Percentiles rank a stretch among this genome's conserved stretches.
These are phyloP conservation scores for Pygmarrhopalites habei DNA, from an alignment of 1,140 invertebrate species.

Conservation along the genomic window DNA sequence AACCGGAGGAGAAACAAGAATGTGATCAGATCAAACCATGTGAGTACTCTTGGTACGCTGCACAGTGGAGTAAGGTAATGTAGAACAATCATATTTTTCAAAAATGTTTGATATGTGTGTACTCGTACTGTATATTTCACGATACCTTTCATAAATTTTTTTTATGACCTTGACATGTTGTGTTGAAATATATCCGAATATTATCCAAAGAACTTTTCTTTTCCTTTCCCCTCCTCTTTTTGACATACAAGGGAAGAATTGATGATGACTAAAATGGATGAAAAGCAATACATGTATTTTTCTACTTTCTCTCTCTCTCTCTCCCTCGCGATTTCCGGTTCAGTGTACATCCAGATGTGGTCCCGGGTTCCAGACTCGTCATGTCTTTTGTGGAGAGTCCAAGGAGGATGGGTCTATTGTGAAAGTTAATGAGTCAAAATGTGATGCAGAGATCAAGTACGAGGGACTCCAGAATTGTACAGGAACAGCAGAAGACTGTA, in stretches of 20 bases:
- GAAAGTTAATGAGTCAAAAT: conserved; percentile 64
- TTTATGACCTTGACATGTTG: too few species aligned
- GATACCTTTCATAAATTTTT: too few species aligned
- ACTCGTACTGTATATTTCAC: too few species aligned
- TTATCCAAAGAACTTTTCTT: too few species aligned
- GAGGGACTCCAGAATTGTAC: conserved; percentile 61
- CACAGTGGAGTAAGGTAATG: conserved; percentile 46
- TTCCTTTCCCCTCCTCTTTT: too few species aligned
- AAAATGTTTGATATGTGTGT: background rate
- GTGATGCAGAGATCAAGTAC: conserved; percentile 59
- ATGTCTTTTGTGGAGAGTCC: conserved; percentile 72
- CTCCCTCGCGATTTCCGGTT: background rate
- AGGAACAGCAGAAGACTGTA: conserved; percentile 30
- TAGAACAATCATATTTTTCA: background rate
- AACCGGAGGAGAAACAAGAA: conserved; percentile 53
- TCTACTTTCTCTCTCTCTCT: background rate
- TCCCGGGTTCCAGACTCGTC: conserved; percentile 66
- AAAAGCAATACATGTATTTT: background rate
- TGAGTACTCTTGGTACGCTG: conserved; percentile 71
- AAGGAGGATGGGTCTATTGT: conserved; percentile 55
- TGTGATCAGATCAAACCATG: conserved; percentile 53
- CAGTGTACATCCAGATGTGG: conserved; percentile 24
- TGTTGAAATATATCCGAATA: too few species aligned
- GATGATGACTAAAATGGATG: background rate
- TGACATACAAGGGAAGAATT: too few species aligned